Conservation (phyloP, 2,797 vertebrate genomes). For the Neosalanx taihuensis region DNA sequence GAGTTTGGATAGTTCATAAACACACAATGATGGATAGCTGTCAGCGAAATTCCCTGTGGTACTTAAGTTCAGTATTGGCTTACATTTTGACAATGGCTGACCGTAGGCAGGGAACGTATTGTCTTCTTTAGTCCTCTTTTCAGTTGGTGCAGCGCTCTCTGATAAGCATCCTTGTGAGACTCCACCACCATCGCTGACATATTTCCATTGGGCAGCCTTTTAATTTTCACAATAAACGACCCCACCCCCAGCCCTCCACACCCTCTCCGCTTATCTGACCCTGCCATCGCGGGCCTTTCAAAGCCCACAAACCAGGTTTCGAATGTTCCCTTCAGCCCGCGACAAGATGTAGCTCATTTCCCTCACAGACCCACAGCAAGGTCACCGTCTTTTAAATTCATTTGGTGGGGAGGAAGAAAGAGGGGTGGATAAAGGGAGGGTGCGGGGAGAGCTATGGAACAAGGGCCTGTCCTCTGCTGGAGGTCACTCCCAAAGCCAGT, state of each 20-base stretch:
- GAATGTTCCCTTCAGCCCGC: conserved; percentile 86
- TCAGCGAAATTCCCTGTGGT: conserved; percentile 44
- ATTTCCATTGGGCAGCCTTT: conserved; percentile 82
- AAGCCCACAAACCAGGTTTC: conserved; percentile 87
- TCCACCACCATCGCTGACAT: conserved; percentile 67
- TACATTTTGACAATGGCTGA: conserved; percentile 50
- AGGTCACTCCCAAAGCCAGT: conserved; percentile 88
- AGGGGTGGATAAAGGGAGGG: conserved; percentile 49
- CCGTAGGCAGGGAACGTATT: conserved; percentile 32
- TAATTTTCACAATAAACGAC: conserved; percentile 84
- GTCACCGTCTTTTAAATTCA: conserved; percentile 94
- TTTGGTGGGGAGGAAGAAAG: conserved; percentile 84
- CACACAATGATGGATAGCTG: conserved; percentile 62
- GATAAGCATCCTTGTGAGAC: conserved; percentile 59
- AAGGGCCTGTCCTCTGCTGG: conserved; percentile 86
- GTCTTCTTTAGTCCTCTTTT: conserved; percentile 42
- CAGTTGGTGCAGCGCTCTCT: conserved; percentile 32
- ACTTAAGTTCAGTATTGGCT: conserved; percentile 54
- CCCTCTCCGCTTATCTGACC: conserved; percentile 79
- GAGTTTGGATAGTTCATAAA: conserved; percentile 67
- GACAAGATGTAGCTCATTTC: conserved; percentile 96
- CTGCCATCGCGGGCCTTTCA: conserved; percentile 83
- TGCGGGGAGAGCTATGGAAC: conserved; percentile 74
- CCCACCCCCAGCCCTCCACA: conserved; percentile 68
- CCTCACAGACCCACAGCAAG: conserved; percentile 91